Base-by-base conservation (phyloP, 2,113 vertebrate species). In the Psittacula cyanocephala region DNA sequence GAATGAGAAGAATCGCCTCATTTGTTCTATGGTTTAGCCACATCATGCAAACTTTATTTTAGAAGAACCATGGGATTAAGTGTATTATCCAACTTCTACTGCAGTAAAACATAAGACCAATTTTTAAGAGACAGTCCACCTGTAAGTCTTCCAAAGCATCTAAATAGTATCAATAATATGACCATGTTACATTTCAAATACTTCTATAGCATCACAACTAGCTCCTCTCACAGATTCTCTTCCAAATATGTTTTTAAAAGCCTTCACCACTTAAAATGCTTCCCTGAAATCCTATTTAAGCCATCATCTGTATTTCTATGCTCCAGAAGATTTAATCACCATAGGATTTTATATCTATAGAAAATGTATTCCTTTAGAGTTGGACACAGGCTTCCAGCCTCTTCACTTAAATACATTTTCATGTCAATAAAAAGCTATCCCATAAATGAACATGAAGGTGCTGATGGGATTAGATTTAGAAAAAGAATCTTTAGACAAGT, bases 401-500 rank as follows among this genome's bases (percentile, higher is more conserved):
- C 35, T 3, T 68, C 62, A 44, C 52, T 86, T 91, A 81, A 83
- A 50, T 35, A 27, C 25, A 64, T 78, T 92, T 49, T 75, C 50
- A 77, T 46, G 55, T 31, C 79, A 93, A 55, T 43, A 43, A 90
- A 63, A 39, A 80, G 35, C 60, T 81, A 55, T 18, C 24, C 31
- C 50, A 47, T 49, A 75, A 91, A 78, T 7, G 53, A 95, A 72
- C 17, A 7, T 7, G n/a, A 90, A 94, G 50, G 18, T 75, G 25
- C 15, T 59, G 23, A 78, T 37, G 63, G 75, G 41, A 95, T 89
- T 49, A 83, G 46, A 86, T 10, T 55, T 6, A 43, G 39, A 69
- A 82, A 80, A 96, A 41, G 19, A 52, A 82, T 63, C 33, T 86
- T 93, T 86, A 95, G 57, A 84, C 37, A 88, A 95, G 76, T 31